Percentiles rank a stretch among this genome's conserved stretches.
phyloP scores from a whole-genome alignment of 2,797 vertebrate genomes.

The Amphiprion clarkii region DNA sequence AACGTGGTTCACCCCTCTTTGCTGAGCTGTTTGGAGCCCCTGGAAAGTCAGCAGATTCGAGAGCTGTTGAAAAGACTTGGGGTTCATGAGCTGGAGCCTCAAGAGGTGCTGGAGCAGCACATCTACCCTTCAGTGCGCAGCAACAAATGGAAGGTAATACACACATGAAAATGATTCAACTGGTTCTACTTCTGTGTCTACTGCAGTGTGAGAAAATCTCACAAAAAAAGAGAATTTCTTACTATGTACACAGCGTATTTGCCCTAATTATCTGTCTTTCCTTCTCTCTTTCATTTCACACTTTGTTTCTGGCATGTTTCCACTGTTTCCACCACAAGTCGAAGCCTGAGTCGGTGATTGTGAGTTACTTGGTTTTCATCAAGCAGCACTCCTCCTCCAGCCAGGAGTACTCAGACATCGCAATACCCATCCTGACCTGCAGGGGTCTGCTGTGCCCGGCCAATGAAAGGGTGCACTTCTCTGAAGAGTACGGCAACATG shows the following conservation, averaged over 20 bases:
- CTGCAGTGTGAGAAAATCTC: not conserved
- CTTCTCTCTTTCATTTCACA: not conserved
- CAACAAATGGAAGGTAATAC: conserved; percentile 83
- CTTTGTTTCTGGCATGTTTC: not conserved
- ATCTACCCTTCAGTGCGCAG: conserved; percentile 83
- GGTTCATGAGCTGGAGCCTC: conserved; percentile 85
- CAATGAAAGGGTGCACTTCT: conserved; percentile 81
- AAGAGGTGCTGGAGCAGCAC: conserved; percentile 84
- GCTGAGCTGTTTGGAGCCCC: conserved; percentile 81
- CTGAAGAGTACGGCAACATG: conserved; percentile 83
- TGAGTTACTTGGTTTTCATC: conserved; percentile 88
- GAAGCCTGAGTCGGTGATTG: conserved; percentile 78
- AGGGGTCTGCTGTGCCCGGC: conserved; percentile 79
- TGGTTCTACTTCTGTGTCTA: not conserved
- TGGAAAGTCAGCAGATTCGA: conserved; percentile 84
- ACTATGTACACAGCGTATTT: fast-evolving
- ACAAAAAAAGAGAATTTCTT: too few species aligned
- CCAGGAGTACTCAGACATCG: conserved; percentile 68
- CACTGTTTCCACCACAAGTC: conserved; percentile 56
- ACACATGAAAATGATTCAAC: not conserved
- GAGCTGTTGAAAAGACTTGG: conserved; percentile 84
- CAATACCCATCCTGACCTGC: conserved; percentile 85
- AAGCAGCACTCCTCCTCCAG: conserved; percentile 80
- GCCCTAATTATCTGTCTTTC: not conserved
- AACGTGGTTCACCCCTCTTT: conserved; percentile 81